Evolutionary conservation across 2,113 vertebrate species (phyloP), one percentile per base, ranked within the genome.

Genomic region (Ciconia maguari): DNA sequence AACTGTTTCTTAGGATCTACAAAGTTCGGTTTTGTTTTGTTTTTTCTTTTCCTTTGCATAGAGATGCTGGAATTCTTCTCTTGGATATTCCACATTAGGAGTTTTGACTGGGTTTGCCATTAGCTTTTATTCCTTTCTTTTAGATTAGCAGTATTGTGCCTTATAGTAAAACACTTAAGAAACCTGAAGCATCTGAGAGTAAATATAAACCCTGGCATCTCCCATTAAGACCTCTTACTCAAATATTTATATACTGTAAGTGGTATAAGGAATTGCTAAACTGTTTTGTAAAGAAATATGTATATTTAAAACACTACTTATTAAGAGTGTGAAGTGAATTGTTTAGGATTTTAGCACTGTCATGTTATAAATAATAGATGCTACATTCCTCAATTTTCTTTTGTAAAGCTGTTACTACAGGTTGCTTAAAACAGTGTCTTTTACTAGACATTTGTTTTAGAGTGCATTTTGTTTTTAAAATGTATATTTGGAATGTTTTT

Each of bases 61-160:
- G 71, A 55, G 46, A 86, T 91, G 79, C 84, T 95, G 88, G 91
- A 95, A 79, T 70, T 77, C 38, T 86, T 57, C n/a, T 90, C 32
- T 68, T 93, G 60, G 74, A 20, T 87, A 49, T 77, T 96, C 84
- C 64, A 62, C 38, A 8, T 49, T 64, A 93, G 61, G 65, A 83
- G 42, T 80, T 93, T 80, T 91, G 66, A 17, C 61, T 83, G 58
- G 36, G 32, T 90, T 97, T 85, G n/a, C 85, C 41, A 29, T 78
- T 88, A 62, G 79, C 72, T 94, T 91, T 86, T 90, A 78, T 95
- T 93, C 42, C 41, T 92, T 97, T 96, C 69, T 90, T 89, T 91
- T 96, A 94, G 65, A 94, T 92, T 96, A 97, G 92, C 89, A 96
- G 92, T 77, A 94, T 90, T 87, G 96, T 97, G 96, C 97, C 96